Conservation (phyloP, 2,797 vertebrate genomes). For the Hybognathus amarus region DNA sequence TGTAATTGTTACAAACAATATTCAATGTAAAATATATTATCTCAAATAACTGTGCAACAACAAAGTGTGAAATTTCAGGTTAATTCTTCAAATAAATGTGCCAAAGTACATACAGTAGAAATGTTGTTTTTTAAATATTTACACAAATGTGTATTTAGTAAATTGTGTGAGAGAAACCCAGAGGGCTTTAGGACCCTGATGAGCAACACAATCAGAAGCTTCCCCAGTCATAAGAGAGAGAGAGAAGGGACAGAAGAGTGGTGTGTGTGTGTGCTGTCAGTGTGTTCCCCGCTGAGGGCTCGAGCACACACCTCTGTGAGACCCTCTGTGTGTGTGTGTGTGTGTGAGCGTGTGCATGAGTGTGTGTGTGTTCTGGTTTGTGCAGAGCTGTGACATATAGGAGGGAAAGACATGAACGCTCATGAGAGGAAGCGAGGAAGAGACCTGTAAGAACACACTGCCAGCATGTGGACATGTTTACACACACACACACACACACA, state of each 20-base stretch:
- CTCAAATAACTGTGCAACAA: neutral
- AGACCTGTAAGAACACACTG: conserved; percentile 56
- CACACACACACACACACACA: conserved; percentile 30
- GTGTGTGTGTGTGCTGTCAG: conserved; percentile 39
- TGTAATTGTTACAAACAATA: no score
- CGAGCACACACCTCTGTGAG: conserved; percentile 26
- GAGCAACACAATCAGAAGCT: neutral
- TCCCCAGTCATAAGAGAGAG: conserved; percentile 15
- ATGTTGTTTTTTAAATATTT: neutral
- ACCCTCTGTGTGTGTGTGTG: neutral
- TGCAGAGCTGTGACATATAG: conserved; percentile 52
- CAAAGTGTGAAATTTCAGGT: neutral
- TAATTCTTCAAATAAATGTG: neutral
- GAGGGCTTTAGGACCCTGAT: conserved; percentile 51
- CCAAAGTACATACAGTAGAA: neutral
- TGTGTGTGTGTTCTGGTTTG: conserved; percentile 1
- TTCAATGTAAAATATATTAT: neutral
- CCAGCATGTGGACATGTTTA: neutral
- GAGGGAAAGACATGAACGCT: conserved; percentile 61
- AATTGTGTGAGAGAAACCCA: neutral
- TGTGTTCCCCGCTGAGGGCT: conserved; percentile 37
- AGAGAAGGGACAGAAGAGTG: conserved; percentile 21
- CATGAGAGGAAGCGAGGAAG: conserved; percentile 58
- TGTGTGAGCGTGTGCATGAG: conserved; percentile 10
- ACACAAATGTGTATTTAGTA: neutral